phyloP scores from a whole-genome alignment of 2,888 invertebrate genomes.

The Adelphocoris suturalis region DNA sequence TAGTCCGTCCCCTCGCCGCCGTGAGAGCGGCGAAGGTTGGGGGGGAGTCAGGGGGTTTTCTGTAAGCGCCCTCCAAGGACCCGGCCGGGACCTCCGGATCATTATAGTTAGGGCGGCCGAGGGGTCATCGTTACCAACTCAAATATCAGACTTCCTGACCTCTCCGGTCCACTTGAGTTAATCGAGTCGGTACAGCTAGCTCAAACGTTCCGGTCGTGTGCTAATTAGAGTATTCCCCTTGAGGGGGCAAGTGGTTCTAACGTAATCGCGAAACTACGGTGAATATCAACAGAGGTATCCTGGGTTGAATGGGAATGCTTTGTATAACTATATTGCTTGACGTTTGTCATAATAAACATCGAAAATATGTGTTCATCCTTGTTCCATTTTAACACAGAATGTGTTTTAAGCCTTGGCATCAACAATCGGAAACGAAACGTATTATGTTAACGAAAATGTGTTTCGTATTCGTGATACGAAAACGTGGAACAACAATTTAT shows the following conservation, averaged over 20 bases:
- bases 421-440: too few species aligned
- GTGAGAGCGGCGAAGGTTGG: too few species aligned
- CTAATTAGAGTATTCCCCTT: constrained; percentile 35
- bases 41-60: neutral
- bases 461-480: too few species aligned
- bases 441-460: too few species aligned
- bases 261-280: constrained; percentile 6
- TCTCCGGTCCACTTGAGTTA: constrained; percentile 9
- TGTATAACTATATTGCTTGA: too few species aligned
- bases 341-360: too few species aligned
- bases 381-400: too few species aligned
- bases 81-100: neutral
- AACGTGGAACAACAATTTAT: too few species aligned
- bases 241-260: neutral
- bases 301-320: too few species aligned
- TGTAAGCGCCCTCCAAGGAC: neutral
- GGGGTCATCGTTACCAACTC: constrained; percentile 63
- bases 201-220: constrained; percentile 33
- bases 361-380: too few species aligned
- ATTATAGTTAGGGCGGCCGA: constrained; percentile 51
- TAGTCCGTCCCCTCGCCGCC: constrained; percentile 15
- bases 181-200: constrained; percentile 47
- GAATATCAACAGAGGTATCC: neutral
- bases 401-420: too few species aligned
- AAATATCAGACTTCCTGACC: constrained; percentile 54